Evolutionary conservation across 2,113 vertebrate genomes (phyloP).

Genomic region (Ailuropoda melanoleuca): DNA sequence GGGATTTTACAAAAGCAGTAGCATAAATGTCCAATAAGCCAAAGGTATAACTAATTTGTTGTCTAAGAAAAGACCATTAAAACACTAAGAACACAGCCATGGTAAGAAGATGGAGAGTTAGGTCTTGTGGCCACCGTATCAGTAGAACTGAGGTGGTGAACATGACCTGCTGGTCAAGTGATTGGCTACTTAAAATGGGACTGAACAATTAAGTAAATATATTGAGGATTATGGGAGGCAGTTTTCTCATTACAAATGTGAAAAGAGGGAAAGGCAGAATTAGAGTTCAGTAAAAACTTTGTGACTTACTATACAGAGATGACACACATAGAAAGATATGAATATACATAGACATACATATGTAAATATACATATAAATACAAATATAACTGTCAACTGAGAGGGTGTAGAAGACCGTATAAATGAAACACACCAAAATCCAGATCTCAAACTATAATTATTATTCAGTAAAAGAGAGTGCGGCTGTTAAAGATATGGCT

Average conservation of each 20-base stretch:
- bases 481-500: background rate
- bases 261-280: background rate
- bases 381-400: background rate
- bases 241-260: background rate
- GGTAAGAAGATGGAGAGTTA: background rate
- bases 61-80: background rate
- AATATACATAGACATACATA: background rate
- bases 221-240: background rate
- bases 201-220: background rate
- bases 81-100: background rate
- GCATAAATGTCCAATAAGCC: background rate
- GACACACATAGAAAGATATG: background rate
- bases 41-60: background rate
- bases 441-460: background rate
- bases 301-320: background rate
- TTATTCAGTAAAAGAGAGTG: background rate
- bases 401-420: background rate
- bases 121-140: background rate
- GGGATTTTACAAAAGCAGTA: background rate
- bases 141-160: background rate
- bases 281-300: background rate
- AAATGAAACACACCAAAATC: background rate
- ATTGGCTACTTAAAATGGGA: background rate
- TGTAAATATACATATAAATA: background rate
- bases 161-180: background rate